Percentiles rank a stretch among this genome's conserved stretches.
Evolutionary conservation across 1,140 invertebrate genomes (phyloP).

Genomic region (Drosophila lacteicornis): DNA sequence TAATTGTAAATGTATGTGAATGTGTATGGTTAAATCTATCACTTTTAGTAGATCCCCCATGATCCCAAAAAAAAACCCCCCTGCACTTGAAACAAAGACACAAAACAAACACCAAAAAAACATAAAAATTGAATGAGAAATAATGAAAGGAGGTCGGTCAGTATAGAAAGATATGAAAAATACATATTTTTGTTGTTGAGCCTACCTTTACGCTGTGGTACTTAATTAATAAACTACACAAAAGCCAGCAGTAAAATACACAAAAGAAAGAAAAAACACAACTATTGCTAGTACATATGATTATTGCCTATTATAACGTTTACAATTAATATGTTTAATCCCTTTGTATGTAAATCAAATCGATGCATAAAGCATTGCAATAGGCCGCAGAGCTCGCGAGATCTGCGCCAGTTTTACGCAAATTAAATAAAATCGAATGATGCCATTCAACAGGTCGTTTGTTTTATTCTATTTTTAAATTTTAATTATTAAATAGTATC

Average conservation of each 20-base stretch:
- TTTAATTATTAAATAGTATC: no score
- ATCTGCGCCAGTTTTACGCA: conserved; percentile 72
- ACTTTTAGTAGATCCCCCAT: conserved; percentile 12
- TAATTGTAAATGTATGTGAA: conserved; percentile 69
- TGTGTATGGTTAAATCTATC: conserved; percentile 59
- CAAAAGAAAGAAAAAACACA: conserved; percentile 55
- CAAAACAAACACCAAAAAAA: conserved; percentile 46
- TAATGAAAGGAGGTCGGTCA: neutral
- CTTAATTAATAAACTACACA: conserved; percentile 71
- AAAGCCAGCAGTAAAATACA: conserved; percentile 56
- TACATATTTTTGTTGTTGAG: conserved; percentile 65
- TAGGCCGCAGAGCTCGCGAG: conserved; percentile 49
- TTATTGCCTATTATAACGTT: conserved; percentile 76
- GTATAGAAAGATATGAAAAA: conserved; percentile 48
- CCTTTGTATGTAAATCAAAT: conserved; percentile 77
- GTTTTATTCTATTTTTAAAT: neutral
- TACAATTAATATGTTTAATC: conserved; percentile 74
- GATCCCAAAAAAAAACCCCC: neutral
- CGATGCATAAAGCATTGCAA: conserved; percentile 60
- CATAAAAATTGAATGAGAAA: conserved; percentile 19
- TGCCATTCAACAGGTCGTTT: conserved; percentile 41
- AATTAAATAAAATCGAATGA: conserved; percentile 69
- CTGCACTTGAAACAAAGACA: conserved; percentile 54
- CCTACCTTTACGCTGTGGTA: conserved; percentile 72
- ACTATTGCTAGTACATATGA: conserved; percentile 71